Evolutionary conservation across 2,113 vertebrate genomes (phyloP), one percentile per base, ranked within the genome.

Genomic region (Pangasianodon hypophthalmus): DNA sequence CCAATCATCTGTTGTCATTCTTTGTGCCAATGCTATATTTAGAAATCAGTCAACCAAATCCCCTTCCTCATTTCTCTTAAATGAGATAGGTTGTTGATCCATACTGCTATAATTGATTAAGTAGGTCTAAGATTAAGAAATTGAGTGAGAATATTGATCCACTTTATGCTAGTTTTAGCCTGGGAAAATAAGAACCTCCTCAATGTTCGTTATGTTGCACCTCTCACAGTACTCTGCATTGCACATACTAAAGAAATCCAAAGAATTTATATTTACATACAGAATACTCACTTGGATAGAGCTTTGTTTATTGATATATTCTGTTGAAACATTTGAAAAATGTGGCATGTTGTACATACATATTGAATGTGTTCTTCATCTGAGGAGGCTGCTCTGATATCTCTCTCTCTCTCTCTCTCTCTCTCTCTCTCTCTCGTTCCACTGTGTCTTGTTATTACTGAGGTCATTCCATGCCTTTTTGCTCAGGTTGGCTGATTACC

Each of bases 401-500:
- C 32, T 6, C 32, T 37, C 69, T 8, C 37, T 19, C 69, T 7
- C 32, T 41, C 32, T 19, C 69, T 41, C 69, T 41, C 75, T 29
- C 24, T 79, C 46, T 29, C 26, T 50, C 77, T 80, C 71, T 21
- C 46, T 18, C 77, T 60, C n/a, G 4, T 29, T 79, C 37, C 32
- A 48, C 48, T 29, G 10, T 14, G 37, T 88, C 58, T 90, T 56
- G 64, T 90, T 75, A 88, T 92, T 86, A 92, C 82, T 6, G 85
- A 88, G 67, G 87, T 91, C 81, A 83, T 86, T 69, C 44, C 79
- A 87, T 87, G 92, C 50, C 71, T 86, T 71, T 71, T 87, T 88
- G 58, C 82, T 88, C 89, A 91, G 93, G 92, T 91, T 91, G 91
- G 82, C 50, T 91, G 93, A 94, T 96, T 94, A 94, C 83, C 94